Base-by-base conservation (phyloP, 2,113 vertebrate genomes). In the Zosterops lateralis region DNA sequence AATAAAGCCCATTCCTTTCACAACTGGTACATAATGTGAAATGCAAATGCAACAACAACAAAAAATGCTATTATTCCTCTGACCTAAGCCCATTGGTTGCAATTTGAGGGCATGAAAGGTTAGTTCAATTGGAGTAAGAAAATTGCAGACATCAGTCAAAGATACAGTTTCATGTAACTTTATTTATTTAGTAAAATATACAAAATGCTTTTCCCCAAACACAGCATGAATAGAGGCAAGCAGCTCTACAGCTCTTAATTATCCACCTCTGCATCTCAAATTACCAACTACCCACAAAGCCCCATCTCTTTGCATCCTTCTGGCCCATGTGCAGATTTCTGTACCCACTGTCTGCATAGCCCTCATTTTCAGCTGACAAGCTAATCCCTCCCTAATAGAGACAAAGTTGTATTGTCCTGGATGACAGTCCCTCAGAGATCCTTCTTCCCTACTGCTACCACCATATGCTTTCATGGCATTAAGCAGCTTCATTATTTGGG, bases 121-220 rank as follows among this genome's bases (percentile, higher is more conserved):
- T 93, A 65, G 62, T 89, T 87, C 34, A 56, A 28, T 58, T 62
- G 29, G 50, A 78, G 84, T 44, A 40, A 70, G 77, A 83, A 92
- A 87, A 94, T 75, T 92, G 58, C 29, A 51, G 42, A 62, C 21
- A 54, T 95, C 45, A 75, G 76, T 87, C 57, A 92, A 65, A 64
- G 5, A 71, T 14, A 93, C 6, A 26, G 22, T 76, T 90, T 79
- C 19, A 45, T 47, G 16, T 38, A 89, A 75, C 9, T 62, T 79
- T 79, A 36, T 79, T 85, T 84, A 47, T 25, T 86, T 57, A 5
- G 76, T 51, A 77, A 79, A 62, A 31, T 7, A 24, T 8, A 40
- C 5, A 32, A 70, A 58, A 11, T 34, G 11, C 10, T 53, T 89
- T 92, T 82, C 25, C 10, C n/a, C n/a, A 82, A 93, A 70, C 13